These are phyloP conservation scores for Marcusenius ussheri DNA, from an alignment of 2,113 vertebrate genomes.

Conservation along the genomic window DNA sequence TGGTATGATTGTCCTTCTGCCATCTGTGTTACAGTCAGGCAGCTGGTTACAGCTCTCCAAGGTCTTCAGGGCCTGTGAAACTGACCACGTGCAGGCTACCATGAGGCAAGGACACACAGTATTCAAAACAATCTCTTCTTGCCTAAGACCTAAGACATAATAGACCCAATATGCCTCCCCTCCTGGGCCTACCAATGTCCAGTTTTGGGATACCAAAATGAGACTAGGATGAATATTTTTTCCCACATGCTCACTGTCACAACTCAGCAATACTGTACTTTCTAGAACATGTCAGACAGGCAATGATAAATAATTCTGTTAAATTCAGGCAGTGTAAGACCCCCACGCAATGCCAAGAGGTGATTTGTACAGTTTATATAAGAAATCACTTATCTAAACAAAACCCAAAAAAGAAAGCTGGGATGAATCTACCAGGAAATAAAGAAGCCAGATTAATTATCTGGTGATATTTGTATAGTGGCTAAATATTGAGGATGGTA, in stretches of 20 bases:
- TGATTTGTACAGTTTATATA: not conserved
- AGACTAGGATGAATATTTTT: not conserved
- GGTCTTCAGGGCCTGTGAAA: too few species aligned
- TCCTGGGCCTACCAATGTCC: too few species aligned
- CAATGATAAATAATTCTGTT: not conserved
- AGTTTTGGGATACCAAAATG: not conserved
- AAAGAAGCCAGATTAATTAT: conserved; percentile 4
- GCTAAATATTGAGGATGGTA: not conserved
- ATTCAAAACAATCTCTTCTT: too few species aligned
- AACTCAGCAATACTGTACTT: not conserved
- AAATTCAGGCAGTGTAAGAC: not conserved
- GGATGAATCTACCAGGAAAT: not conserved
- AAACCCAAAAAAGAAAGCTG: not conserved
- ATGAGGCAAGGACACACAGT: too few species aligned
- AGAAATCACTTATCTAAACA: not conserved
- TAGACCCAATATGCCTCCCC: too few species aligned
- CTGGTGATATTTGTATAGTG: not conserved
- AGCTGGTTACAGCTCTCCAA: not conserved
- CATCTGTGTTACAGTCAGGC: not conserved
- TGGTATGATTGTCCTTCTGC: not conserved
- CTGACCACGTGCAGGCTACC: too few species aligned
- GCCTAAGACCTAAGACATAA: too few species aligned
- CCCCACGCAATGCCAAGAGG: not conserved
- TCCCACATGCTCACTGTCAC: not conserved
- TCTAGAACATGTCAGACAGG: not conserved